Percentiles rank a stretch among this genome's conserved stretches.
phyloP scores from a whole-genome alignment of 1,140 invertebrate species.

The Riptortus pedestris region DNA sequence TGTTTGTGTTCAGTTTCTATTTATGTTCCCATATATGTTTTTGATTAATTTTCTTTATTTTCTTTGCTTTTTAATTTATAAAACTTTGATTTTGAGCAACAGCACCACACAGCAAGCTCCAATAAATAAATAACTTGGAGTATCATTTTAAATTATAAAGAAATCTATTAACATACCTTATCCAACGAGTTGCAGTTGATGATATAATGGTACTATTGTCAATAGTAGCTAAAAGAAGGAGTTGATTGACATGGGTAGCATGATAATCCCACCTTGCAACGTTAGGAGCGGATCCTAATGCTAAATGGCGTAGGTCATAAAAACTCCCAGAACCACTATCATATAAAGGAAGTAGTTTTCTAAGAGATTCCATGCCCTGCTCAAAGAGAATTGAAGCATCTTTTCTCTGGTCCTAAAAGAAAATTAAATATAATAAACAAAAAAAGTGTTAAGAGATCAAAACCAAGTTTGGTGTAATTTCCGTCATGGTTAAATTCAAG shows the following conservation, averaged over 20 bases:
- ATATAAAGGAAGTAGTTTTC: conserved; percentile 79
- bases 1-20: no score
- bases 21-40: not conserved
- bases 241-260: conserved; percentile 92
- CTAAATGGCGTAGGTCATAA: conserved; percentile 92
- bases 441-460: not conserved
- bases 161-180: conserved; percentile 51
- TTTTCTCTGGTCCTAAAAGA: conserved; percentile 35
- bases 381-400: conserved; percentile 68
- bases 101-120: not conserved
- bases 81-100: not conserved
- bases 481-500: no score
- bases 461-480: no score
- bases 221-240: conserved; percentile 79
- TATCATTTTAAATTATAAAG: not conserved
- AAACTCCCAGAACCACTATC: conserved; percentile 91
- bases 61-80: not conserved
- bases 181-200: conserved; percentile 83
- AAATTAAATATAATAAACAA: conserved; percentile 31
- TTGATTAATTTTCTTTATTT: not conserved
- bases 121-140: not conserved
- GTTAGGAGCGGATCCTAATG: conserved; percentile 80
- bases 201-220: conserved; percentile 74
- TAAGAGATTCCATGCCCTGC: conserved; percentile 79
- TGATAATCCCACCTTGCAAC: conserved; percentile 94